Evolutionary conservation across 2,797 vertebrate genomes (phyloP).

Genomic region (Anisognathus igniventris): DNA sequence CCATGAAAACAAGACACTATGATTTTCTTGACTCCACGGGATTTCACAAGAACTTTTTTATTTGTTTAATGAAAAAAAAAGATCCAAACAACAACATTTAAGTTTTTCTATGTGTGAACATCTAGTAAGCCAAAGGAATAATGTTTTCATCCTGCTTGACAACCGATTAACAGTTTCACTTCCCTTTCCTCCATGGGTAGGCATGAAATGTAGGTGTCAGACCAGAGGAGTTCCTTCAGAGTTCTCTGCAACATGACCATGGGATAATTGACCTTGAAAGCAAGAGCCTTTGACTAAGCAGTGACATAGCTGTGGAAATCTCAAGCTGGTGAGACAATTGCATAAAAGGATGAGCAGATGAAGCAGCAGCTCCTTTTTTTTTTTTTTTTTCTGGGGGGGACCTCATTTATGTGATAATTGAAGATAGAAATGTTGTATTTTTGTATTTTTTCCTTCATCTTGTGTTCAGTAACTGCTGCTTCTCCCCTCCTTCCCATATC

Average conservation of each 20-base stretch:
- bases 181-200: neutral
- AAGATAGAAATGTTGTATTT: neutral
- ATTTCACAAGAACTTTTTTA: neutral
- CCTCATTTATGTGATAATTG: neutral
- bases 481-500: fast-evolving
- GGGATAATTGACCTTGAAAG: slow-evolving; percentile 12
- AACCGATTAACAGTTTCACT: neutral
- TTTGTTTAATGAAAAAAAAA: neutral
- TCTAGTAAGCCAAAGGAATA: neutral
- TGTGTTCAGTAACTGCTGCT: neutral
- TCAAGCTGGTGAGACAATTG: neutral
- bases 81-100: neutral
- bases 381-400: neutral
- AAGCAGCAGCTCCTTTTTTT: neutral
- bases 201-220: neutral
- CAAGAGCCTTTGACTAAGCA: neutral
- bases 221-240: neutral
- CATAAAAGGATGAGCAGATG: neutral
- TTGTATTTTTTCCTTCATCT: neutral
- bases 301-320: neutral
- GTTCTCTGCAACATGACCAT: neutral
- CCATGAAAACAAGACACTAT: neutral
- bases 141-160: neutral
- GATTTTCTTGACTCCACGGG: neutral
- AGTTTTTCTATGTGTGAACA: neutral